Conservation (phyloP, 1,140 invertebrate genomes). For the Polypedilum vanderplanki region DNA sequence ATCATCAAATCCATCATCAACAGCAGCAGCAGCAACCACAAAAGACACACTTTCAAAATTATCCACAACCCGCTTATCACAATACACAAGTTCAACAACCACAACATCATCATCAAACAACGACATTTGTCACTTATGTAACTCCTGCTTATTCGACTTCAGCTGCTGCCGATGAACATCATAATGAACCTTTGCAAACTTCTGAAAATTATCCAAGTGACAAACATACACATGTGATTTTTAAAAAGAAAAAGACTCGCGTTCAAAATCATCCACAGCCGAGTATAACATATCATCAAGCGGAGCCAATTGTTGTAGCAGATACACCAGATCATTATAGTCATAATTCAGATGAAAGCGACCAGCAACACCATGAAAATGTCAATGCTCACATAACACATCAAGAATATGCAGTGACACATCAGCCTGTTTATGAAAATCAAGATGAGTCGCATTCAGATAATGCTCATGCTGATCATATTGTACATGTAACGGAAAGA, state of each 20-base stretch:
- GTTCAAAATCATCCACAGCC: neutral
- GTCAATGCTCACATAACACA: neutral
- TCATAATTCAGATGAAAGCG: neutral
- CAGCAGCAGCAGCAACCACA: too few relatives aligned
- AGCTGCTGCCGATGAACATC: neutral
- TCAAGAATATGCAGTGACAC: neutral
- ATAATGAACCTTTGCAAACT: neutral
- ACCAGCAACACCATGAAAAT: neutral
- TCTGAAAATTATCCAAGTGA: conserved; percentile 27
- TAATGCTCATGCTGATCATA: neutral
- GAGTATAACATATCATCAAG: conserved; percentile 1
- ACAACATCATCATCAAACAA: neutral
- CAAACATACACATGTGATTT: conserved; percentile 14
- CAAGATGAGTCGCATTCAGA: neutral
- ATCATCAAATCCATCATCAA: neutral
- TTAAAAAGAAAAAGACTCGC: conserved; percentile 11
- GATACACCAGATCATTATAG: neutral
- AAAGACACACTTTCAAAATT: too few relatives aligned
- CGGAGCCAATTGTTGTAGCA: neutral
- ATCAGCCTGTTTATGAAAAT: neutral
- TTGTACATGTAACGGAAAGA: neutral
- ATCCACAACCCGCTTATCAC: too few relatives aligned
- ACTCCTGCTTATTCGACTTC: neutral
- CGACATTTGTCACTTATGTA: neutral
- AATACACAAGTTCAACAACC: neutral